Conservation (phyloP, 1,140 invertebrate species). For the Lucilia sericata region DNA sequence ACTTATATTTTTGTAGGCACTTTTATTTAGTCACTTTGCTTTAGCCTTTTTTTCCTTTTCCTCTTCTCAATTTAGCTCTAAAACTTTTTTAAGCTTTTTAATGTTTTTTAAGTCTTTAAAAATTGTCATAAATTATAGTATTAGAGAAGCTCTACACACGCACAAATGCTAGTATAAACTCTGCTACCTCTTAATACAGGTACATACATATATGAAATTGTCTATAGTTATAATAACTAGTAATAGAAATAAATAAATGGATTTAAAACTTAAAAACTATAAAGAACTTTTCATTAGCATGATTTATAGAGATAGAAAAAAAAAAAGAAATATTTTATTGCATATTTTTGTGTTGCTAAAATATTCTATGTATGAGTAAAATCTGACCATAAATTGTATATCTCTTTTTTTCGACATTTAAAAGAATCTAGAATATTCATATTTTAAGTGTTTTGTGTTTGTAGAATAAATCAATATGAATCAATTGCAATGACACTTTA, state of each 20-base stretch:
- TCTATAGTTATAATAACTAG: background rate
- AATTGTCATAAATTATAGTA: slow-evolving; percentile 15
- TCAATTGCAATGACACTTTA: slow-evolving; percentile 5
- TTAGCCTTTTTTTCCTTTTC: background rate
- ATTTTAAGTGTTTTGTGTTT: background rate
- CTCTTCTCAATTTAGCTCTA: background rate
- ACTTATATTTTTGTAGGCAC: background rate
- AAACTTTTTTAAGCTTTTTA: slow-evolving; percentile 1
- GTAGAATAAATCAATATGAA: background rate
- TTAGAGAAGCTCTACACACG: background rate
- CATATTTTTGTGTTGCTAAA: too few relatives aligned
- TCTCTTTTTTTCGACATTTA: too few relatives aligned
- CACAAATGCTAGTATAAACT: background rate
- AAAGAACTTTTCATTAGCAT: background rate
- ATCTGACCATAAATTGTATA: too few relatives aligned
- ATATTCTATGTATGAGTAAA: too few relatives aligned
- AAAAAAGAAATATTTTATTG: too few relatives aligned
- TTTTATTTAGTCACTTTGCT: too few relatives aligned
- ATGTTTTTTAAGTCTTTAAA: slow-evolving; percentile 23
- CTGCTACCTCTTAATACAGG: too few relatives aligned
- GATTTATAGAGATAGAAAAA: background rate
- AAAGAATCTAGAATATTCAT: background rate
- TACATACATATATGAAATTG: background rate
- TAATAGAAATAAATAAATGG: background rate
- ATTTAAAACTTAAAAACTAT: background rate